Percentiles rank a stretch among this genome's conserved stretches.
Evolutionary conservation across 1,140 invertebrate species (phyloP).

Genomic region (Rhopalosiphum maidis): DNA sequence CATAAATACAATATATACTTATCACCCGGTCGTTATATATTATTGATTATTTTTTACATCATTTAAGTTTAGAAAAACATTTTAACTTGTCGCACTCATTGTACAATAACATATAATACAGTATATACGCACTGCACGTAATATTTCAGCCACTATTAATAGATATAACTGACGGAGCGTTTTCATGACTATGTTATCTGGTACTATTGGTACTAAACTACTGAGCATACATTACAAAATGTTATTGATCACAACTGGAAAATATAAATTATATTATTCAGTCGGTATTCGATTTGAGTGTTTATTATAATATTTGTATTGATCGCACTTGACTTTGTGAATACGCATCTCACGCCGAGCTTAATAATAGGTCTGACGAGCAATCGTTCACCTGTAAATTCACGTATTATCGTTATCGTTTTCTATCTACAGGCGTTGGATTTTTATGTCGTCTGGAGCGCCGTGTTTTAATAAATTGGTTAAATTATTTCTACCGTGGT

Average conservation of each 20-base stretch:
- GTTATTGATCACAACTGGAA: neutral
- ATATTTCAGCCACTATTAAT: no score
- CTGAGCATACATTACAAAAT: neutral
- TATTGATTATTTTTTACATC: no score
- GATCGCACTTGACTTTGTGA: neutral
- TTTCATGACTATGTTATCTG: no score
- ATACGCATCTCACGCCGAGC: neutral
- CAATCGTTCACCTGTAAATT: neutral
- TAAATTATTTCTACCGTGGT: neutral
- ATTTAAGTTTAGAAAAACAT: no score
- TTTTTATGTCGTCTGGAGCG: neutral
- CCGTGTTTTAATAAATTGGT: neutral
- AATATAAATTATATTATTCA: neutral
- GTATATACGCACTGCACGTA: no score
- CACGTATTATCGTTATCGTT: neutral
- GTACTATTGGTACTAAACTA: no score
- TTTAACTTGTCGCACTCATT: no score
- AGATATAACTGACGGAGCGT: no score
- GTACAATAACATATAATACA: no score
- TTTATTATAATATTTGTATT: neutral
- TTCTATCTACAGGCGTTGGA: neutral
- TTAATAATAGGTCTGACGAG: neutral
- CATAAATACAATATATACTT: no score
- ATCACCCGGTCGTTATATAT: no score
- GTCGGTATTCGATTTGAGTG: neutral